phyloP scores from a whole-genome alignment of 92 coral and sea anemone species.

The Parazoanthus darwini region DNA sequence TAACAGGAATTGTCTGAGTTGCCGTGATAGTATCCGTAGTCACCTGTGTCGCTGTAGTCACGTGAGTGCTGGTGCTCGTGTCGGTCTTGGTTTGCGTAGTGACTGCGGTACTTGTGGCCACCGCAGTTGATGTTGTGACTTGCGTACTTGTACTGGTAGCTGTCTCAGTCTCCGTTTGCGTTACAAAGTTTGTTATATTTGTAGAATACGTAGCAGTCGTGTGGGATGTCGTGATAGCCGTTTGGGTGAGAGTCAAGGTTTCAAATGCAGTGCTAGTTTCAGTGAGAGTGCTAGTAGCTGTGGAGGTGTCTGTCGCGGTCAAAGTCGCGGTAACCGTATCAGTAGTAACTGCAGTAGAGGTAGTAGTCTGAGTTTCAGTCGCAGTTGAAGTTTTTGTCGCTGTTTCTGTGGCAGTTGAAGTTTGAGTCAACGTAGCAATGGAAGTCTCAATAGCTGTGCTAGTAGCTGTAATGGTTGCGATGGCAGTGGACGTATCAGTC shows the following conservation, averaged over 20 bases:
- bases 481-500: background rate
- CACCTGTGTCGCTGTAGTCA: constrained; percentile 17
- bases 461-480: constrained; percentile 4
- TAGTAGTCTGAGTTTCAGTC: background rate
- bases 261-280: background rate
- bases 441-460: background rate
- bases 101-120: constrained; percentile 31
- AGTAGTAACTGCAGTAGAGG: constrained; percentile 15
- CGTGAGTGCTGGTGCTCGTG: constrained; percentile 3
- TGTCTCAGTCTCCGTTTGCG: constrained; percentile 4
- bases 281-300: constrained; percentile 2
- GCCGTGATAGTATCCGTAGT: constrained; percentile 18
- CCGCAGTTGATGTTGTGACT: constrained; percentile 9
- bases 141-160: constrained; percentile 31
- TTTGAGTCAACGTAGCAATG: background rate
- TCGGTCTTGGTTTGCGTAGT: constrained; percentile 4
- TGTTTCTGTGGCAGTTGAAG: background rate
- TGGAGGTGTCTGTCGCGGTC: background rate
- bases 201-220: background rate
- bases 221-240: background rate
- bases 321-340: background rate
- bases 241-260: constrained; percentile 17
- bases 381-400: constrained; percentile 3
- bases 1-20: constrained; percentile 27
- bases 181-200: background rate